These are phyloP conservation scores for Lasioglossum baleicum DNA, from an alignment of 1,140 invertebrate genomes.

Conservation along the genomic window DNA sequence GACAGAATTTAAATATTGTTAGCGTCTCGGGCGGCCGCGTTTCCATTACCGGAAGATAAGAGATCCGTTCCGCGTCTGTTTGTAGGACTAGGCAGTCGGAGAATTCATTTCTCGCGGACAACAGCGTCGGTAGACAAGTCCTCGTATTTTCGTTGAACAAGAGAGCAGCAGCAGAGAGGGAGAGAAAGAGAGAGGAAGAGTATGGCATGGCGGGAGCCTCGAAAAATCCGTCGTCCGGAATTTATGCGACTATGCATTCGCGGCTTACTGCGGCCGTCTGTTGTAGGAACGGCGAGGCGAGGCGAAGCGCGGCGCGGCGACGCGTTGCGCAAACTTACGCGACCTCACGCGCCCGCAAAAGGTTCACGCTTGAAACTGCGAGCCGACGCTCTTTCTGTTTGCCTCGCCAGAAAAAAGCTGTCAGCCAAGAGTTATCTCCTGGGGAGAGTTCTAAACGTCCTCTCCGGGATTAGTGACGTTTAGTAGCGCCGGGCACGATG, in stretches of 20 bases:
- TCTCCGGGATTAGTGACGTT: no score
- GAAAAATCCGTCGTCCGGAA: conserved; percentile 30
- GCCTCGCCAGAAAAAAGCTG: background rate
- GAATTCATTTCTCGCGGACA: background rate
- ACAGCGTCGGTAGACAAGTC: no score
- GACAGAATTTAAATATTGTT: no score
- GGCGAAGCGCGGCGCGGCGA: conserved; percentile 6
- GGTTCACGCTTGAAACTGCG: background rate
- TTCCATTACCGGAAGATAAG: background rate
- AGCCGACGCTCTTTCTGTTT: no score
- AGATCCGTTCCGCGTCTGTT: background rate
- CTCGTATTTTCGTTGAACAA: background rate
- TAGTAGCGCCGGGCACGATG: no score
- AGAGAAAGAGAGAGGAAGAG: no score
- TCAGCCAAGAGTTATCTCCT: no score
- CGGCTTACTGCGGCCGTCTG: conserved; percentile 14
- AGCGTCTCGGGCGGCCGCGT: no score
- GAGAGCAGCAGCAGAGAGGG: no score
- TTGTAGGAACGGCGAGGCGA: background rate
- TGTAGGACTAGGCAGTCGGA: background rate
- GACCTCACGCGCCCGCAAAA: background rate
- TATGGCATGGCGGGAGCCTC: background rate
- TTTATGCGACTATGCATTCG: conserved; percentile 19
- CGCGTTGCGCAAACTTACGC: conserved; percentile 28
- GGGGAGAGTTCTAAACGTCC: no score